Conservation (phyloP, 2,113 vertebrate genomes). For the Xenus cinereus region DNA sequence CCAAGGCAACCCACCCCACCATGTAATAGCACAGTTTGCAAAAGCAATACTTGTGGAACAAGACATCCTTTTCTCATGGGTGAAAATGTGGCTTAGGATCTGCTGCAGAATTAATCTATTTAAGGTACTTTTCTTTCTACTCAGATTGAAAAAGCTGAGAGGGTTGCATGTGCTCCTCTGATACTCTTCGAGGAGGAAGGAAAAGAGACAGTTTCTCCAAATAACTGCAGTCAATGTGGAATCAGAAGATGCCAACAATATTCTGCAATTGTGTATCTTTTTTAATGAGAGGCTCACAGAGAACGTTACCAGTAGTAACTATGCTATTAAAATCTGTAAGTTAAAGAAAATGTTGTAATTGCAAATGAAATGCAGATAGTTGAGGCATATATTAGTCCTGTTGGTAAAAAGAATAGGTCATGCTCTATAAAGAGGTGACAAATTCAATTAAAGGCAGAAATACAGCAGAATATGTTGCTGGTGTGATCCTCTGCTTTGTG, state of each 20-base stretch:
- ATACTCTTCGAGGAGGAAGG: neutral
- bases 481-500: neutral
- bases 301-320: neutral
- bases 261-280: neutral
- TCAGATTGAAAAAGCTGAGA: neutral
- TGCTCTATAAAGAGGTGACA: neutral
- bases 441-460: neutral
- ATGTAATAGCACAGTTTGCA: neutral
- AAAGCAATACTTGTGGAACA: neutral
- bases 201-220: neutral
- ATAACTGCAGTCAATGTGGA: neutral
- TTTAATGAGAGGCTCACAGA: neutral
- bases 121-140: neutral
- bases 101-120: neutral
- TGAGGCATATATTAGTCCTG: neutral
- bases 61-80: neutral
- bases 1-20: neutral
- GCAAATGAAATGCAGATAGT: neutral
- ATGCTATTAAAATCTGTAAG: neutral
- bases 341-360: neutral
- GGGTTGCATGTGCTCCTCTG: accelerated
- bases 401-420: neutral
- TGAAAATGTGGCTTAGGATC: neutral
- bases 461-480: neutral
- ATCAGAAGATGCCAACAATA: neutral